These are phyloP conservation scores for Dysdera silvatica DNA, from an alignment of 1,140 invertebrate species.

Conservation along the genomic window DNA sequence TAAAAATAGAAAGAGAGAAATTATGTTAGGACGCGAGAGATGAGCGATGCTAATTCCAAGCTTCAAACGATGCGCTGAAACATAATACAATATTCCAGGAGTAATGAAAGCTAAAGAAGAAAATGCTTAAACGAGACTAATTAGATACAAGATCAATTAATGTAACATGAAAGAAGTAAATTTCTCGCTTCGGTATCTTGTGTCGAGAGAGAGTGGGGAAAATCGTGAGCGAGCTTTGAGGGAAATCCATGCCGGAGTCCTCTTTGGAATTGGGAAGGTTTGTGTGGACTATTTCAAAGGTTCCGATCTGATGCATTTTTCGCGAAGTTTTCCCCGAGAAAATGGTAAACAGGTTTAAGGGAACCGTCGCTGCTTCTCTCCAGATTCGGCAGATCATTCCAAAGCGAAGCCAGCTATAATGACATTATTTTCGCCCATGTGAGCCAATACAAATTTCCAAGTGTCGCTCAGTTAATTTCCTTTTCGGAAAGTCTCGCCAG, in stretches of 20 bases:
- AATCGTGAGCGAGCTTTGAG: not conserved
- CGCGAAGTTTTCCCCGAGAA: slow-evolving; percentile 15
- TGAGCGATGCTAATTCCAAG: slow-evolving; percentile 24
- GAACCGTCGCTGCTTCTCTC: slow-evolving; percentile 4
- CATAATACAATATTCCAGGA: slow-evolving; percentile 23
- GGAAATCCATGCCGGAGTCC: not conserved
- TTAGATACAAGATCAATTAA: slow-evolving; percentile 28
- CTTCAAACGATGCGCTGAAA: slow-evolving; percentile 10
- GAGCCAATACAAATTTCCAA: slow-evolving; percentile 9
- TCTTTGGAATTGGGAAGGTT: slow-evolving; percentile 12
- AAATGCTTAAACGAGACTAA: slow-evolving; percentile 27
- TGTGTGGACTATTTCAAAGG: slow-evolving; percentile 12
- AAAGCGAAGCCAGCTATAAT: slow-evolving; percentile 23
- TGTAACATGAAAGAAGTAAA: slow-evolving; percentile 11
- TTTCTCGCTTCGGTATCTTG: slow-evolving; percentile 8
- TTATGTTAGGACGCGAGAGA: slow-evolving; percentile 24
- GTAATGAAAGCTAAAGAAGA: slow-evolving; percentile 28
- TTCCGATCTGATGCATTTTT: slow-evolving; percentile 3
- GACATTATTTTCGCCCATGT: slow-evolving; percentile 21
- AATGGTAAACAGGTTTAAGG: slow-evolving; percentile 23
- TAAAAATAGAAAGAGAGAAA: too few relatives aligned
- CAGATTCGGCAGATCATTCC: not conserved
- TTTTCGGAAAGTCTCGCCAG: slow-evolving; percentile 3
- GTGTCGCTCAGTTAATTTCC: slow-evolving; percentile 12
- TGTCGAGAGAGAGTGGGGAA: too few relatives aligned